phyloP scores from a whole-genome alignment of 2,113 vertebrate species.

The Hippocampus zosterae region DNA sequence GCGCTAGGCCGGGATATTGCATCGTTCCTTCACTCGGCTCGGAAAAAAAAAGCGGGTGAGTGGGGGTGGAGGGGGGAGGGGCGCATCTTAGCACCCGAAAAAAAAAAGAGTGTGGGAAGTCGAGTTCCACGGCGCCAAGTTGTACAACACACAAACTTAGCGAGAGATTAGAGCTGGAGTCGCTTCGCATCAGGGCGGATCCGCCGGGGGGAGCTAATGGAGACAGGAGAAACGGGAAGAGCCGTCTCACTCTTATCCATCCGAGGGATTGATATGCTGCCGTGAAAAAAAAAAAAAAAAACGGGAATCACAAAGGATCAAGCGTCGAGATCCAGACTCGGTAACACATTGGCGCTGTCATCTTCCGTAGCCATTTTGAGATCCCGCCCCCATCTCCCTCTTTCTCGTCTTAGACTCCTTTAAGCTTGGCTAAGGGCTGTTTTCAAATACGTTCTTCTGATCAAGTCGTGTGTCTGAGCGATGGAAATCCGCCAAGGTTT shows the following conservation, averaged over 20 bases:
- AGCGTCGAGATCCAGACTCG: constrained; percentile 69
- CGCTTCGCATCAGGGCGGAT: constrained; percentile 51
- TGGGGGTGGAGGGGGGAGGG: not conserved
- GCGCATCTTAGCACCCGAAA: not conserved
- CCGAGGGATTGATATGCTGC: constrained; percentile 78
- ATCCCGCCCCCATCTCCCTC: constrained; percentile 53
- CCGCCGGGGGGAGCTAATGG: constrained; percentile 35
- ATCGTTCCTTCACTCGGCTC: constrained; percentile 16
- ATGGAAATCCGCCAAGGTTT: constrained; percentile 24
- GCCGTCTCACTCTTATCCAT: constrained; percentile 43
- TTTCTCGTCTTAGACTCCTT: constrained; percentile 72
- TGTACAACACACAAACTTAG: constrained; percentile 72
- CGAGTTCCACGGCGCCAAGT: constrained; percentile 35
- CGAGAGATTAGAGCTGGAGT: constrained; percentile 76
- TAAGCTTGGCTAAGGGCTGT: constrained; percentile 74
- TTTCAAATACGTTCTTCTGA: constrained; percentile 71
- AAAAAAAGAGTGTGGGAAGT: constrained; percentile 30
- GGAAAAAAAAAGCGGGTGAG: not conserved
- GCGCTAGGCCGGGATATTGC: constrained; percentile 35
- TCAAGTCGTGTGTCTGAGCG: constrained; percentile 18
- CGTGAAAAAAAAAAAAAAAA: constrained; percentile 62
- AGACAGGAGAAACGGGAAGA: constrained; percentile 35
- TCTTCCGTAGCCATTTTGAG: constrained; percentile 80
- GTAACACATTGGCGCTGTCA: constrained; percentile 80
- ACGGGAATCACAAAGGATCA: constrained; percentile 79